Percentiles rank a stretch among this genome's conserved stretches.
Evolutionary conservation across 2,113 vertebrate species (phyloP).

Genomic region (Castor canadensis): DNA sequence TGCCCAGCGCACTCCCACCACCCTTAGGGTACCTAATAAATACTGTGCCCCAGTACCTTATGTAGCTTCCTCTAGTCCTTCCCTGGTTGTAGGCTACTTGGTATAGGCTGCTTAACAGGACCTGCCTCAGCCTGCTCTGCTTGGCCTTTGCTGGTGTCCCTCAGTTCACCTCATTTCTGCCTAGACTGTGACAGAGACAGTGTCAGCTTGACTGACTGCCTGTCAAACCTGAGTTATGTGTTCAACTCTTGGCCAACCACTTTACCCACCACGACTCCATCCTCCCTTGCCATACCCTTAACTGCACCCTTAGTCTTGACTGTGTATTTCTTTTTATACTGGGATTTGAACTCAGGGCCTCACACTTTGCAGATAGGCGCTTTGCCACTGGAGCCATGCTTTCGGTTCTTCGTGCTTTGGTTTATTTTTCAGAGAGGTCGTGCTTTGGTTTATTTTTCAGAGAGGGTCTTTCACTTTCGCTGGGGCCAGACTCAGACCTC

Average conservation of each 20-base stretch:
- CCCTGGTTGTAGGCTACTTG: neutral
- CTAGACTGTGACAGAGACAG: neutral
- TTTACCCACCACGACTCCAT: fast-evolving
- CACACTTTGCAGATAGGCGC: no score
- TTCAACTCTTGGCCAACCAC: neutral
- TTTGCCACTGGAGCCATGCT: no score
- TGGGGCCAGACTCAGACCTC: no score
- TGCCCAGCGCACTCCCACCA: no score
- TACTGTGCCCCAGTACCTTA: fast-evolving
- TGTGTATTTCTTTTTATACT: neutral
- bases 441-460: no score
- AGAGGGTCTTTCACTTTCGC: no score
- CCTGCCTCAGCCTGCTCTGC: neutral
- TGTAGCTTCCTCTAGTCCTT: fast-evolving
- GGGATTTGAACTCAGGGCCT: no score
- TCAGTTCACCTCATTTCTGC: neutral
- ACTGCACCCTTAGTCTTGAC: neutral
- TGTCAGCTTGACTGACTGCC: neutral
- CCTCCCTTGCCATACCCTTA: neutral
- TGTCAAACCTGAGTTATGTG: neutral
- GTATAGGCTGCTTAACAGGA: no score
- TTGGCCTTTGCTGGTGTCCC: neutral
- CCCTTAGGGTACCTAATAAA: neutral
- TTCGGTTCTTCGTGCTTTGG: no score
- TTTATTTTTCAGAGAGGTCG: no score